Base-by-base conservation (phyloP, 2,888 invertebrate genomes). In the Mactromeris polynyma region DNA sequence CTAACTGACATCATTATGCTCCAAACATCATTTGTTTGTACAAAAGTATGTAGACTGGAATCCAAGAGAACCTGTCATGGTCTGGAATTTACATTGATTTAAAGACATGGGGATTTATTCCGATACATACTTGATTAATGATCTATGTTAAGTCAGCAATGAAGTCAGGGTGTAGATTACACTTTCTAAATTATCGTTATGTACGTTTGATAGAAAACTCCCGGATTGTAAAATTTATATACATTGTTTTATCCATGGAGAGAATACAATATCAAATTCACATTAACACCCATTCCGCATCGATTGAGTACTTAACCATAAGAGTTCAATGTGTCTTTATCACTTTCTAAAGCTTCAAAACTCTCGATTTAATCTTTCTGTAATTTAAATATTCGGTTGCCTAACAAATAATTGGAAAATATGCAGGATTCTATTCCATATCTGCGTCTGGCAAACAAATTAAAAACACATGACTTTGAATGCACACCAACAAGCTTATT, bases 321-420 rank as follows among this genome's bases (percentile, higher is more conserved):
- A 64, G 58, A 26, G 58, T 64, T 64, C 58, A 26, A 64, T 26
- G 58, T 64, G 26, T 64, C 26, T 7, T 64, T 64, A 64, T 26
- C 26, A 64, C 58, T 64, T 64, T 64, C 58, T n/a, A 64, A 64
- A 26, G 2, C 58, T n/a, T 64, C 58, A 9, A 64, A 26, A n/a
- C n/a, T 64, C 58, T 64, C 58, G 26, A 64, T 64, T 26, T 64
- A 64, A 64, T 64, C 58, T 64, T 64, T 64, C 26, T 64, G 58
- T 64, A n/a, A 7, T 64, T n/a, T 9, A 64, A n/a, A 64, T 26
- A 64, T 64, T 17, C 11, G 51, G 2, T 19, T 51, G 51, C 11
- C 51, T 51, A 64, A 26, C 26, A 64, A n/a, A 26, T 26, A n/a
- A 64, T 64, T 64, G 6, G 26, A 64, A 2, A 26, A 64, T 64